phyloP scores from a whole-genome alignment of 2,113 vertebrate species.

The Gnathonemus longibarbis region DNA sequence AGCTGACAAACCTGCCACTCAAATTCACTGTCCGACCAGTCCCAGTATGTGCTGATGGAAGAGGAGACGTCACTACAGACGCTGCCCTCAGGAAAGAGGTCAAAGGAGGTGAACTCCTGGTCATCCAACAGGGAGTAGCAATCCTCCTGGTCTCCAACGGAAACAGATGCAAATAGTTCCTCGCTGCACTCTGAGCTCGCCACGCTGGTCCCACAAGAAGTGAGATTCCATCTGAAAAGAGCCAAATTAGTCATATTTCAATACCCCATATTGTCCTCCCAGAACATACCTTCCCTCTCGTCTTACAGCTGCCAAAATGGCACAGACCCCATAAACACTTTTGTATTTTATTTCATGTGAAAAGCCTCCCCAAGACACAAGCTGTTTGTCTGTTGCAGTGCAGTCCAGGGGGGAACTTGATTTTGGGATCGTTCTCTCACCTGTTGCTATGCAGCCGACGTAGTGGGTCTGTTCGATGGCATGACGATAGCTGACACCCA shows the following conservation, averaged over 20 bases:
- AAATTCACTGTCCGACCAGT: constrained; percentile 99
- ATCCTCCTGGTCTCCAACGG: constrained; percentile 93
- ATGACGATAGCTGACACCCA: constrained; percentile 87
- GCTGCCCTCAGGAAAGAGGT: constrained; percentile 92
- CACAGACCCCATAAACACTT: not conserved
- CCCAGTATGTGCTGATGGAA: constrained; percentile 98
- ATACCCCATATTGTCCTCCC: not conserved
- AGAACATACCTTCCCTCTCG: not conserved
- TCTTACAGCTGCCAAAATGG: not conserved
- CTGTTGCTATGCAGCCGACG: constrained; percentile 89
- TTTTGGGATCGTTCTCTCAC: constrained; percentile 37
- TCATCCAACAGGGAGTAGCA: constrained; percentile 93
- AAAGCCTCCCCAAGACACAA: not conserved
- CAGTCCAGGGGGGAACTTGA: not conserved
- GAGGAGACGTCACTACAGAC: constrained; percentile 98
- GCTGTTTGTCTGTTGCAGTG: not conserved
- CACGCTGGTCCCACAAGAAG: constrained; percentile 92
- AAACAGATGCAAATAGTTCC: constrained; percentile 93
- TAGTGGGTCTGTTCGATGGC: constrained; percentile 87
- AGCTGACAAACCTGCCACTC: constrained; percentile 86
- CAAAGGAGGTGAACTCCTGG: constrained; percentile 91
- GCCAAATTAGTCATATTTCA: not conserved
- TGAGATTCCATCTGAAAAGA: constrained; percentile 83
- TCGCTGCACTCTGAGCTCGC: constrained; percentile 97
- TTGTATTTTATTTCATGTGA: not conserved